Evolutionary conservation across 2,113 vertebrate species (phyloP), one percentile per base, ranked within the genome.

Genomic region (Chrysochloris asiatica): DNA sequence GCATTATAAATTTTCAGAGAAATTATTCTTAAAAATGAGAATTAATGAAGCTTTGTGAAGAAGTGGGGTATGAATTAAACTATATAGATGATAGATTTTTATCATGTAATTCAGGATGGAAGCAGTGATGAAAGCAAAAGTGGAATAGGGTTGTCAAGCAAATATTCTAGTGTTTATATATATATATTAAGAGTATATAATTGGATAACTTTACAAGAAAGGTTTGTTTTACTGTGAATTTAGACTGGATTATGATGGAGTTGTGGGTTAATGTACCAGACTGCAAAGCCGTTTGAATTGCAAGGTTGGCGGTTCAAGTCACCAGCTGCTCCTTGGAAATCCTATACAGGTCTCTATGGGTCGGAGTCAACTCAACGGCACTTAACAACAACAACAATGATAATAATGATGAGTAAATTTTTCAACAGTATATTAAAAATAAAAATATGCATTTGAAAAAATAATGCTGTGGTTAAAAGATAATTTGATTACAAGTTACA

Each of bases 401-500:
- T n/a, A 67, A 54, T 69, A 79, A 75, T 48, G 19, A 26, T 81
- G 22, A 12, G 33, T 82, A 73, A 61, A 93, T 75, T 17, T 84
- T 85, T 90, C 90, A 8, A 83, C 45, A 81, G 5, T 61, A 72
- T 16, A 19, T 5, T 56, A 22, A 93, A 54, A 77, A 81, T n/a
- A 33, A 91, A 93, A 91, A 75, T 72, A 36, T 43, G 6, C 45
- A 45, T 89, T 87, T 87, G 43, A 80, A 88, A 81, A 89, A 48
- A 6, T 87, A 94, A 88, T 79, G 48, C 71, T 91, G 67, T 43
- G 75, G 33, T 56, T 14, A 41, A 88, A 89, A 71, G 38, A 90
- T 92, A 83, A 91, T 85, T 93, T 96, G 61, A 95, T 85, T 96
- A 90, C 94, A 95, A 95, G 38, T 83, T 89, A 96, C 92, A 71